Percentiles rank a stretch among this genome's conserved stretches.
phyloP scores from a whole-genome alignment of 1,140 invertebrate genomes.

The Periplaneta americana region DNA sequence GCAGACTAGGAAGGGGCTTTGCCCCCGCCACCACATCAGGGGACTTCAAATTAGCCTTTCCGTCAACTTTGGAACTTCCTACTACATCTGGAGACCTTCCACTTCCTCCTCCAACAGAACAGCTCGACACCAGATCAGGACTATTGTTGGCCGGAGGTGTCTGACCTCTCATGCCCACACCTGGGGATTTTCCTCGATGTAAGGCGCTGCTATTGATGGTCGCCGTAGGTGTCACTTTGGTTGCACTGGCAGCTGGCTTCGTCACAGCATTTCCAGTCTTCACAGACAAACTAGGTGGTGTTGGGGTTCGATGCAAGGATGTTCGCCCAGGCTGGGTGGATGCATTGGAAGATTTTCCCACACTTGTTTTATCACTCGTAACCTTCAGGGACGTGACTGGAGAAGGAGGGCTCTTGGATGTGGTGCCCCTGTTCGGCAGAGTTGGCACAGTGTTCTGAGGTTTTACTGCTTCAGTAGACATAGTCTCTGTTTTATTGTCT shows the following conservation, averaged over 20 bases:
- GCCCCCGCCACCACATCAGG: background rate
- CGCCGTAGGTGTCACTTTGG: background rate
- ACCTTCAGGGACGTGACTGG: background rate
- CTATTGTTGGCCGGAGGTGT: slow-evolving; percentile 41
- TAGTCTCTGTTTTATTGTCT: background rate
- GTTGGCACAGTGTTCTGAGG: background rate
- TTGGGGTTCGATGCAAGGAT: background rate
- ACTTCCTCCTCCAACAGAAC: slow-evolving; percentile 25
- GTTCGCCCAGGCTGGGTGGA: background rate
- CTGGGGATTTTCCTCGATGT: background rate
- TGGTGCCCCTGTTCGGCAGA: background rate
- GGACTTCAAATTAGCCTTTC: slow-evolving; percentile 22
- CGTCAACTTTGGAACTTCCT: slow-evolving; percentile 24
- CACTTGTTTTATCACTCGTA: background rate
- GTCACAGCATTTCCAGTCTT: background rate
- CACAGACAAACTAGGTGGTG: background rate
- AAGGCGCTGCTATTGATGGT: background rate
- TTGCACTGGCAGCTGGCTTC: background rate
- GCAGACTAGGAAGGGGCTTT: slow-evolving; percentile 15
- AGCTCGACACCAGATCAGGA: slow-evolving; percentile 65
- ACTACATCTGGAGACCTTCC: slow-evolving; percentile 47
- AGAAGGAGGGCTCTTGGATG: background rate
- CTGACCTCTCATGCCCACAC: background rate
- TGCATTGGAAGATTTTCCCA: background rate
- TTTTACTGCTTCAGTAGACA: background rate